phyloP scores from a whole-genome alignment of 2,797 vertebrate species.

The Luscinia luscinia region DNA sequence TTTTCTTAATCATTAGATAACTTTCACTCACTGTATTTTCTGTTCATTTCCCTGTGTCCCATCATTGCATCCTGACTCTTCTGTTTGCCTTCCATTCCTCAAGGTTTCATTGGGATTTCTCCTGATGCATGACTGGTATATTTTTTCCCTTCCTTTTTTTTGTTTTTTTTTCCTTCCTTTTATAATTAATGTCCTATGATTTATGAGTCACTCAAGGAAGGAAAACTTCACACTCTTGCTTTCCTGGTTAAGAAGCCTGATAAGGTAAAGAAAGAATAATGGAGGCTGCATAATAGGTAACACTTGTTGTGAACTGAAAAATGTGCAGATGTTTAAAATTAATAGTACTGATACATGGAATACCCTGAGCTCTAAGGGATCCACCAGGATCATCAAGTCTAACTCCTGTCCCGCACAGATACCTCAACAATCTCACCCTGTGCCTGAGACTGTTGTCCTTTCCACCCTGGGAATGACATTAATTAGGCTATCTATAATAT shows the following conservation, averaged over 20 bases:
- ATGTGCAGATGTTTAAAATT: not conserved
- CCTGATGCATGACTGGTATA: too few species aligned
- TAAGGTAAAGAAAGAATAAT: not conserved
- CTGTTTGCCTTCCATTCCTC: not conserved
- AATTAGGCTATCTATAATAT: not conserved
- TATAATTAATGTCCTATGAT: not conserved
- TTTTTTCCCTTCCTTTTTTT: fast-evolving
- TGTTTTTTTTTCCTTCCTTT: not conserved
- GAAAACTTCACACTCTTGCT: not conserved
- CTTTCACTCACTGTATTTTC: not conserved
- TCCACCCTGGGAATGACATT: not conserved
- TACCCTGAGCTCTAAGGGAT: not conserved
- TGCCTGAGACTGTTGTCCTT: not conserved
- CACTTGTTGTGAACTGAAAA: not conserved
- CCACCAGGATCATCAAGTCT: not conserved
- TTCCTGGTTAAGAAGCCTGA: not conserved
- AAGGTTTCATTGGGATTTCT: not conserved
- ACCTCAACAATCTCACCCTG: not conserved
- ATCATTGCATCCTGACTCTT: not conserved
- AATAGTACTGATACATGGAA: not conserved
- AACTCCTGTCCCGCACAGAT: not conserved
- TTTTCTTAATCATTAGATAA: not conserved
- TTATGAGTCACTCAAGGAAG: not conserved
- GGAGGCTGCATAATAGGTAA: not conserved
- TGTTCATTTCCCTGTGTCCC: not conserved